Evolutionary conservation across 1,140 invertebrate species (phyloP).

Genomic region (Drosophila elegans): DNA sequence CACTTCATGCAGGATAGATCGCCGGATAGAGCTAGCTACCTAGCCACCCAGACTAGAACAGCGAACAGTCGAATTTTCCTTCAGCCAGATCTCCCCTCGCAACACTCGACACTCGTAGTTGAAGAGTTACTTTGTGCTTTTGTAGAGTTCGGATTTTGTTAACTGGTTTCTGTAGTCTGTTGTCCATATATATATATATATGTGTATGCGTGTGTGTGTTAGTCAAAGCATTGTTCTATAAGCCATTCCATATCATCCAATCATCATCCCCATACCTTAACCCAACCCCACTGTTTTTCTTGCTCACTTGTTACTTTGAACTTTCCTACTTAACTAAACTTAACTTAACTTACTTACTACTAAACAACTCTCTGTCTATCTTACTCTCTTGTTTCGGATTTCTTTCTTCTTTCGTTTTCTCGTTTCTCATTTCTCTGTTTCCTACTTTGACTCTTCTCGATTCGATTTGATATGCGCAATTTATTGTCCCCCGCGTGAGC

Average conservation of each 20-base stretch:
- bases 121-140: slow-evolving; percentile 35
- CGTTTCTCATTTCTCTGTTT: slow-evolving; percentile 59
- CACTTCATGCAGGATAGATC: slow-evolving; percentile 6
- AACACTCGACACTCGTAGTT: slow-evolving; percentile 44
- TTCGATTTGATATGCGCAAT: slow-evolving; percentile 58
- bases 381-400: slow-evolving; percentile 69
- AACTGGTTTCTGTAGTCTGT: slow-evolving; percentile 46
- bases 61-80: slow-evolving; percentile 31
- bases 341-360: slow-evolving; percentile 47
- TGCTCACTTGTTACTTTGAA: slow-evolving; percentile 49
- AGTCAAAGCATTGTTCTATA: slow-evolving; percentile 47
- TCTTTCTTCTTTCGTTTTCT: slow-evolving; percentile 72
- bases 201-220: slow-evolving; percentile 41
- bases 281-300: slow-evolving; percentile 19
- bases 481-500: slow-evolving; percentile 50
- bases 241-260: slow-evolving; percentile 14
- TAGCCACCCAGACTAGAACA: neutral
- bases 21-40: slow-evolving; percentile 19
- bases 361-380: slow-evolving; percentile 65
- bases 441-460: slow-evolving; percentile 48
- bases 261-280: slow-evolving; percentile 10
- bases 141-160: slow-evolving; percentile 44
- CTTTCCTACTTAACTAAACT: slow-evolving; percentile 35
- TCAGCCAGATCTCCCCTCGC: slow-evolving; percentile 28
- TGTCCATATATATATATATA: slow-evolving; percentile 12